Conservation (phyloP, 2,888 invertebrate species). For the Amblyjoppa fuscipennis region DNA sequence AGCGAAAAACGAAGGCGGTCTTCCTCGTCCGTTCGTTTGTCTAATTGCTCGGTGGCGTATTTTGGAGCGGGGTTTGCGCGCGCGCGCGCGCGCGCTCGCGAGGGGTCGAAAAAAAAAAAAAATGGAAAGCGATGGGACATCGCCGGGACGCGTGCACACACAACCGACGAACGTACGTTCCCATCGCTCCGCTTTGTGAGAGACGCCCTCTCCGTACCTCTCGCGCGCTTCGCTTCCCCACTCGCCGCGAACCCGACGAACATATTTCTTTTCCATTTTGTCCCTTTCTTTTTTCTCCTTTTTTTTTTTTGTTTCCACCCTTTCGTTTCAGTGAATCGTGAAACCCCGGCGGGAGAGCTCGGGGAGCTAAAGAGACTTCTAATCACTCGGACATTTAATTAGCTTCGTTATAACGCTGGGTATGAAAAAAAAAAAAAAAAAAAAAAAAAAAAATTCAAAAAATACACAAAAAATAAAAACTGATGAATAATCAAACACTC, state of each 20-base stretch:
- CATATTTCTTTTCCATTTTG: constrained; percentile 51
- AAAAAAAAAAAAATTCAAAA: background rate
- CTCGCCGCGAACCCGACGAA: constrained; percentile 32
- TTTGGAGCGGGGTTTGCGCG: constrained; percentile 57
- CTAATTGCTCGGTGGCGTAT: constrained; percentile 72
- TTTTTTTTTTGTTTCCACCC: constrained; percentile 17
- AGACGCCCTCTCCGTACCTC: constrained; percentile 16
- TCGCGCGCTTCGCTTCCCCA: constrained; percentile 14
- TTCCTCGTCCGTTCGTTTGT: constrained; percentile 68
- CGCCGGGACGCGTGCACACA: constrained; percentile 63
- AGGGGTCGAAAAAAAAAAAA: constrained; percentile 23
- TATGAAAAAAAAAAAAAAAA: constrained; percentile 20
- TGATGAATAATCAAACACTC: constrained; percentile 50
- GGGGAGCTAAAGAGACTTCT: constrained; percentile 57
- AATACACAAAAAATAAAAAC: no score
- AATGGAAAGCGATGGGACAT: constrained; percentile 23
- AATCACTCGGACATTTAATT: constrained; percentile 63
- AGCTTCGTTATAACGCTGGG: constrained; percentile 52
- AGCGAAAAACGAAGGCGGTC: constrained; percentile 72
- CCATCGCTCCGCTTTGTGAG: constrained; percentile 43
- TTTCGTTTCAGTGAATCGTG: constrained; percentile 56
- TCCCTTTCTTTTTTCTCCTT: constrained; percentile 2
- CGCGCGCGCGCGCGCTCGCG: constrained; percentile 57
- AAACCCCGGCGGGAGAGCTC: constrained; percentile 49
- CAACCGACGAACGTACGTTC: constrained; percentile 29